Conservation (phyloP, 2,888 invertebrate species). For the Protonemura montana region DNA sequence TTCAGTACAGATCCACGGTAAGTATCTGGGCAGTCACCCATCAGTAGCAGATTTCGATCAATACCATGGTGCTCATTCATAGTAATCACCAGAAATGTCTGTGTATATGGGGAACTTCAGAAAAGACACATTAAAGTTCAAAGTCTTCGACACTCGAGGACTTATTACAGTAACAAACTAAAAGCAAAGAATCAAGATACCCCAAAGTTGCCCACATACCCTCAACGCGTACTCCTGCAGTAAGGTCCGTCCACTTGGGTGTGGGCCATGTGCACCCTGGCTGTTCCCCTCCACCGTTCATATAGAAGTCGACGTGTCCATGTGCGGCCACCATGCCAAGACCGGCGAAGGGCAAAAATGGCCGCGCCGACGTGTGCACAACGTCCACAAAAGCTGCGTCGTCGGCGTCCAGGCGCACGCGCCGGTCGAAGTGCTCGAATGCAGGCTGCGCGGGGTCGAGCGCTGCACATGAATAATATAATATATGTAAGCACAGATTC, state of each 20-base stretch:
- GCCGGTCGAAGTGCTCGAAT: slow-evolving; percentile 60
- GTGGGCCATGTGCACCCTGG: slow-evolving; percentile 65
- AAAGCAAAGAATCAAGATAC: not conserved
- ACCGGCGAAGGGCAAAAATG: slow-evolving; percentile 63
- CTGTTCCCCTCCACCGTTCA: slow-evolving; percentile 73
- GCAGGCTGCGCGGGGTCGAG: slow-evolving; percentile 73
- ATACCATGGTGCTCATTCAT: too few relatives aligned
- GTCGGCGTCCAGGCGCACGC: slow-evolving; percentile 63
- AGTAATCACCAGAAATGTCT: too few relatives aligned
- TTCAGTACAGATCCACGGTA: too few relatives aligned
- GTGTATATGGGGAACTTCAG: too few relatives aligned
- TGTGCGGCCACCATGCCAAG: slow-evolving; percentile 67
- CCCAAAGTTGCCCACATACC: not conserved
- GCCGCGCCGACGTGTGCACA: slow-evolving; percentile 68
- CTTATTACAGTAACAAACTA: not conserved
- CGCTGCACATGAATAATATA: slow-evolving; percentile 57
- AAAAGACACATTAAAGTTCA: too few relatives aligned
- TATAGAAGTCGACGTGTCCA: slow-evolving; percentile 72
- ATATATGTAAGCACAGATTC: too few relatives aligned
- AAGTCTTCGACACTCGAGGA: not conserved
- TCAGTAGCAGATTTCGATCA: too few relatives aligned
- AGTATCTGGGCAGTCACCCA: too few relatives aligned
- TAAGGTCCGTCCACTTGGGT: not conserved
- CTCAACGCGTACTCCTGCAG: slow-evolving; percentile 14
- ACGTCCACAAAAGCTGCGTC: slow-evolving; percentile 70